Evolutionary conservation across 1,140 invertebrate species (phyloP).

Genomic region (Eueides isabella): DNA sequence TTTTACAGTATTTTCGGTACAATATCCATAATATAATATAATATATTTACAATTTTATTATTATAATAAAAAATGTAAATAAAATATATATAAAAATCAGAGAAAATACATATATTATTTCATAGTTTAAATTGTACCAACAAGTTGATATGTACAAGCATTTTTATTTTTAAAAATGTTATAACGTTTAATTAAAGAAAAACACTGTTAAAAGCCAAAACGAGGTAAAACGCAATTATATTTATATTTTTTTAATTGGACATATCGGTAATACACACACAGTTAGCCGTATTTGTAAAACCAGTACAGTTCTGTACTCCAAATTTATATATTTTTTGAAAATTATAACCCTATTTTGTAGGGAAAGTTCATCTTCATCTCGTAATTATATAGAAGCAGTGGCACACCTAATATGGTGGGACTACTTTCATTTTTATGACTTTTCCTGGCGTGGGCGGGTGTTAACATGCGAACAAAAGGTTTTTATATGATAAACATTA

Average conservation of each 20-base stretch:
- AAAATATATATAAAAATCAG: too few species aligned
- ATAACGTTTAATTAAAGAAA: not conserved
- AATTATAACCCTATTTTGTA: constrained; percentile 14
- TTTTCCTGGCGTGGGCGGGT: constrained; percentile 29
- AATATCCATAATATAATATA: too few species aligned
- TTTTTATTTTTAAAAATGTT: not conserved
- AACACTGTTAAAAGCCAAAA: not conserved
- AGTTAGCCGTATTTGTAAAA: not conserved
- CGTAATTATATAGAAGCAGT: constrained; percentile 27
- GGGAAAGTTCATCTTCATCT: constrained; percentile 29
- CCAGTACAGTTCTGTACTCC: not conserved
- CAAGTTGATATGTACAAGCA: too few species aligned
- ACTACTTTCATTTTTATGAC: constrained; percentile 35
- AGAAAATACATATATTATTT: too few species aligned
- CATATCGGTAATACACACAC: not conserved
- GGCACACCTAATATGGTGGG: constrained; percentile 22
- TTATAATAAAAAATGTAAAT: too few species aligned
- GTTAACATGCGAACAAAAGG: constrained; percentile 29
- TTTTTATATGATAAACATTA: constrained; percentile 22
- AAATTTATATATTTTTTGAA: not conserved
- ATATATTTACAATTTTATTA: too few species aligned
- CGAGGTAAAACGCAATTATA: not conserved
- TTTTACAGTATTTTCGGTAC: too few species aligned
- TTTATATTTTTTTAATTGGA: constrained; percentile 1
- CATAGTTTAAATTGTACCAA: too few species aligned